A percentile compares a stretch with the other conserved stretches of the same genome.
These are phyloP conservation scores for Paraescarpia echinospica DNA, from an alignment of 1,140 invertebrate species.

Conservation along the genomic window DNA sequence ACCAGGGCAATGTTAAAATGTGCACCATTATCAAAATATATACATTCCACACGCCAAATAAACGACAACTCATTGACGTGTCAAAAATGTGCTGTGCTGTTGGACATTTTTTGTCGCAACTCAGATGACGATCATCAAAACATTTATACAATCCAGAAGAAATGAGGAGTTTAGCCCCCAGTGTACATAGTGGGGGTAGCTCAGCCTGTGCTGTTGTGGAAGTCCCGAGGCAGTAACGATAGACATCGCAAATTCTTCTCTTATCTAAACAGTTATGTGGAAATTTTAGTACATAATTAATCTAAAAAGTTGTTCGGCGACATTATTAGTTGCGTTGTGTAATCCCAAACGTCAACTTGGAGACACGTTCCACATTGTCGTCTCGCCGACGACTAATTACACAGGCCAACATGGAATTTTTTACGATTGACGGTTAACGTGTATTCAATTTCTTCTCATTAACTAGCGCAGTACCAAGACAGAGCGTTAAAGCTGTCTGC, in stretches of 20 bases:
- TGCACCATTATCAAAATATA: background rate
- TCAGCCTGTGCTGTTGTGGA: no score
- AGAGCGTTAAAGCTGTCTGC: background rate
- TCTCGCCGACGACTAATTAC: background rate
- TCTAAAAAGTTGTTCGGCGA: background rate
- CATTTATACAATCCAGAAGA: no score
- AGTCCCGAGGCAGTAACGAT: background rate
- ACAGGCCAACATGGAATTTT: background rate
- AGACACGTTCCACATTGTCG: background rate
- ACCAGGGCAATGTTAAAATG: background rate
- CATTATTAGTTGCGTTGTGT: background rate
- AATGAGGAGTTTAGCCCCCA: no score
- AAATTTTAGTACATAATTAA: background rate
- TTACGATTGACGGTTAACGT: background rate
- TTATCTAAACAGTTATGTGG: background rate
- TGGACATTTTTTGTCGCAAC: no score
- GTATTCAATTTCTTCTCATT: background rate
- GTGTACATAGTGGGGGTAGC: no score
- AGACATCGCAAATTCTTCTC: background rate
- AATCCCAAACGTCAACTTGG: background rate
- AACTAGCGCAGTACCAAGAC: background rate
- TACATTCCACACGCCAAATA: background rate
- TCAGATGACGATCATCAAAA: no score
- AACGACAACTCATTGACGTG: background rate
- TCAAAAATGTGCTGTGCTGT: no score